Percentiles rank a stretch among this genome's conserved stretches.
These are phyloP conservation scores for Trachymyrmex septentrionalis DNA, from an alignment of 1,140 invertebrate genomes.

Conservation along the genomic window DNA sequence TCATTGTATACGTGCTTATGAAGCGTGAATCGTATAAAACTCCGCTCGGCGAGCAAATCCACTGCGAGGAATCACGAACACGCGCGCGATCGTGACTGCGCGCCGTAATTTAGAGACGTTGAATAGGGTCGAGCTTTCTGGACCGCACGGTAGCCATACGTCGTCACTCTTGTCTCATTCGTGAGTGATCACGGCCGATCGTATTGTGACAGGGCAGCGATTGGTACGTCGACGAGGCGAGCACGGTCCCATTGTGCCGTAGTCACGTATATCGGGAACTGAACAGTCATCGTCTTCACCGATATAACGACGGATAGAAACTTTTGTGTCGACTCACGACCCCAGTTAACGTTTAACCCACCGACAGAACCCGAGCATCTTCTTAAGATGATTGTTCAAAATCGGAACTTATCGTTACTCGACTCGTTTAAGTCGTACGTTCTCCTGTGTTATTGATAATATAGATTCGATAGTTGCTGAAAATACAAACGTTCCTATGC, in stretches of 20 bases:
- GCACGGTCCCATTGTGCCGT: slow-evolving; percentile 73
- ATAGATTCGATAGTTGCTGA: neutral
- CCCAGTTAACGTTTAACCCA: slow-evolving; percentile 63
- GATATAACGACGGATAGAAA: slow-evolving; percentile 68
- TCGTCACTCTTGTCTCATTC: slow-evolving; percentile 72
- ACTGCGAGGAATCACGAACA: slow-evolving; percentile 72
- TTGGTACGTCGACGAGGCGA: slow-evolving; percentile 76
- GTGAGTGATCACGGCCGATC: slow-evolving; percentile 77
- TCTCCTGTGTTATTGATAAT: neutral
- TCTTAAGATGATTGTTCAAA: slow-evolving; percentile 51
- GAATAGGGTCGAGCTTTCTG: slow-evolving; percentile 70
- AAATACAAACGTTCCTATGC: neutral
- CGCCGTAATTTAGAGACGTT: slow-evolving; percentile 64
- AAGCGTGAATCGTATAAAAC: slow-evolving; percentile 62
- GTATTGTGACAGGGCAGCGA: slow-evolving; percentile 76
- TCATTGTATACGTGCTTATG: slow-evolving; percentile 48
- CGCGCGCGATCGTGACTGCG: slow-evolving; percentile 74
- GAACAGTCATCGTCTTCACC: slow-evolving; percentile 73
- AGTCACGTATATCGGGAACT: slow-evolving; percentile 77
- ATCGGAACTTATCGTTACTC: slow-evolving; percentile 42
- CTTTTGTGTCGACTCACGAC: slow-evolving; percentile 75
- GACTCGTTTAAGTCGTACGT: neutral
- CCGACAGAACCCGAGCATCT: slow-evolving; percentile 50
- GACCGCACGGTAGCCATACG: slow-evolving; percentile 69
- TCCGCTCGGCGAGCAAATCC: slow-evolving; percentile 43